Base-by-base conservation (phyloP, 2,888 invertebrate species). In the Gandaritis pyraliata region DNA sequence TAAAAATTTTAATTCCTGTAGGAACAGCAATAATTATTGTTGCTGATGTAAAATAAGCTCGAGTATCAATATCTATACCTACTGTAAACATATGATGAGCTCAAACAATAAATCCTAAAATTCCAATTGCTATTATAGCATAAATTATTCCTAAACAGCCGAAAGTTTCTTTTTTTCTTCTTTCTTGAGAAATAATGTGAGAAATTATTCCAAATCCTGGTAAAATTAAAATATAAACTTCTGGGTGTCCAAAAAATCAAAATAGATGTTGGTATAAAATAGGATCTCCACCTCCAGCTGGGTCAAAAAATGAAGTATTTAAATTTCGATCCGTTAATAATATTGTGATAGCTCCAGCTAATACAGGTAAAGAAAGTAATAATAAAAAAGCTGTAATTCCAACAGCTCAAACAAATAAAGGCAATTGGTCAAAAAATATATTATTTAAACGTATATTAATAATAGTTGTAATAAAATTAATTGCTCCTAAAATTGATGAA, bases 1-100 rank as follows among this genome's bases (percentile, higher is more conserved):
- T 85, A 87, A 96, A 96, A 89, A 97, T 94, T 94, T 96, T 96
- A 93, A 97, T 95, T 72, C 96, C 96, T 15, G 96, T 97, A 0
- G 96, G 96, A 0, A 97, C 94, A 0, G 96, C 96, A 96, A 97
- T 97, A 93, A 97, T 95, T 94, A 96, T 96, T 15, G 96, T 97
- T 0, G 96, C 96, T 48, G 96, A 95, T 0, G 96, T 96, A 84
- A 97, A 97, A 83, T 96, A 97, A 18, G 96, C 96, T 85, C 96
- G 95, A 0, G 96, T 96, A 86, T 96, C 96, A 63, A 96, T 94
- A 87, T 96, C 96, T 94, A 97, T 95, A 0, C 96, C 96, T 38
- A 96, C 94, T 1, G 96, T 96, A 86, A 96, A 97, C 93, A 97
- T 97, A 82, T 97, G 96, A 82, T 97, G 96, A 8, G 96, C 96